Evolutionary conservation across 2,113 vertebrate species (phyloP).

Genomic region (Pseudorectes ferrugineus): DNA sequence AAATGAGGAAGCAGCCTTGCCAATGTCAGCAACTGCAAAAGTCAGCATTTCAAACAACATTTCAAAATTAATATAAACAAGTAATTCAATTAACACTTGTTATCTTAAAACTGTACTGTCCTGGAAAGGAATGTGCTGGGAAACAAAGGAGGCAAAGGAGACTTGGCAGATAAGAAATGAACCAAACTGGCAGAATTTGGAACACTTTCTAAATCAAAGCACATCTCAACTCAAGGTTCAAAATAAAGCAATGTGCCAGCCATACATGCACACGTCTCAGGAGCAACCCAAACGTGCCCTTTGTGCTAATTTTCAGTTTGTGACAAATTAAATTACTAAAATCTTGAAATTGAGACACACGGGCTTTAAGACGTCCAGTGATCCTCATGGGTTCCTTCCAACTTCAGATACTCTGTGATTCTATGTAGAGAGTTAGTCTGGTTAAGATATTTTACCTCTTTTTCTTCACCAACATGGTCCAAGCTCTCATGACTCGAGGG

Average conservation of each 20-base stretch:
- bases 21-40: background rate
- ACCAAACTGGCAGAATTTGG: background rate
- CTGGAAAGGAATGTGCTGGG: background rate
- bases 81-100: background rate
- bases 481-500: constrained; percentile 90
- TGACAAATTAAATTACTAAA: background rate
- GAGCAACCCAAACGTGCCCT: background rate
- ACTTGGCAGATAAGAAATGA: background rate
- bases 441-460: constrained; percentile 81
- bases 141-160: background rate
- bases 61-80: background rate
- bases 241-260: background rate
- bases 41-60: background rate
- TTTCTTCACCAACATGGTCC: constrained; percentile 91
- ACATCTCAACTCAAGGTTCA: background rate
- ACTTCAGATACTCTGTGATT: background rate
- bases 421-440: background rate
- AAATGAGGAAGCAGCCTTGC: background rate
- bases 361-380: background rate
- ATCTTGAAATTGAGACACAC: background rate
- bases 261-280: background rate
- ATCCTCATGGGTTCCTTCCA: background rate
- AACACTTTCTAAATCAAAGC: background rate
- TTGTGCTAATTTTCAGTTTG: background rate
- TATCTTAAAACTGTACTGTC: background rate